Conservation (phyloP, 53 echinoderm and acorn worm genomes). For the Paracentrotus lividus region DNA sequence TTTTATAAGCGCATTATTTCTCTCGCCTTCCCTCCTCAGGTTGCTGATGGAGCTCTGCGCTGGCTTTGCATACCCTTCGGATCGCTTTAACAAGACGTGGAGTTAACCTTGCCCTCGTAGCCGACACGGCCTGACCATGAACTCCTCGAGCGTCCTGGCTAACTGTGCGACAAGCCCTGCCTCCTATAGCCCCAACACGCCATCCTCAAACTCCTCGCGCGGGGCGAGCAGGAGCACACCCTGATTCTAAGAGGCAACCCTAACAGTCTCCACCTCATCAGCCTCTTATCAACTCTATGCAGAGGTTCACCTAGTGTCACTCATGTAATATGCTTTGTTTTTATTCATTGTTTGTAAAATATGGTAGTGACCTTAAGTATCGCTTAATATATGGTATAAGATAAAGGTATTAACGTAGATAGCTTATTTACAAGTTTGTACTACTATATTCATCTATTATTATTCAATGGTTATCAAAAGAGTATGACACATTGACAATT, state of each 20-base stretch:
- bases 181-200: constrained; percentile 69
- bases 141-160: constrained; percentile 87
- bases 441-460: too few species aligned
- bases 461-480: too few species aligned
- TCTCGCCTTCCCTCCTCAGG: constrained; percentile 60
- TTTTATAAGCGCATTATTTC: too few species aligned
- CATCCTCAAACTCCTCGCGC: constrained; percentile 77
- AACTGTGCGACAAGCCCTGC: constrained; percentile 90
- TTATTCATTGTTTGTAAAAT: too few species aligned
- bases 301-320: constrained; percentile 97
- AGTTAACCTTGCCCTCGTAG: constrained; percentile 93
- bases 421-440: too few species aligned
- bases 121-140: constrained; percentile 92
- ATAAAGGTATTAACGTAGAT: too few species aligned
- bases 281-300: constrained; percentile 93
- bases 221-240: constrained; percentile 88
- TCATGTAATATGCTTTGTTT: too few species aligned
- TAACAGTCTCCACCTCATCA: constrained; percentile 98
- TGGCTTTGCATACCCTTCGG: constrained; percentile 98
- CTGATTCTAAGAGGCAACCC: constrained; percentile 97
- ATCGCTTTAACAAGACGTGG: constrained; percentile 98
- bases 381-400: too few species aligned
- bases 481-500: too few species aligned
- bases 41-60: constrained; percentile 96
- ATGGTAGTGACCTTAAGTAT: too few species aligned